phyloP scores from a whole-genome alignment of 2,113 vertebrate species.

The Thoracochromis brauschi region DNA sequence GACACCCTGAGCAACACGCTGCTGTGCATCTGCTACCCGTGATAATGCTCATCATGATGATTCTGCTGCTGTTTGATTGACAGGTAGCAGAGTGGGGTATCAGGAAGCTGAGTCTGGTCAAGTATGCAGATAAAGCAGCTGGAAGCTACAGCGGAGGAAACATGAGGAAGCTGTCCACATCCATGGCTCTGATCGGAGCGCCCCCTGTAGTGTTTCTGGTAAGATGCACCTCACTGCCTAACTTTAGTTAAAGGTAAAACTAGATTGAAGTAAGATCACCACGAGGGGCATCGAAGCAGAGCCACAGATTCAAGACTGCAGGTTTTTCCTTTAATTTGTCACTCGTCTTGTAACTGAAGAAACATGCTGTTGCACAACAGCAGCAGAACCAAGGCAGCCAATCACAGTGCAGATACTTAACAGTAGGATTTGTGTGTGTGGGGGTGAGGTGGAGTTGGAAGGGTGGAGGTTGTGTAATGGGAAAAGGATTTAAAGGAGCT shows the following conservation, averaged over 20 bases:
- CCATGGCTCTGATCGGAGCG: constrained; percentile 90
- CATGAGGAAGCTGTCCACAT: constrained; percentile 94
- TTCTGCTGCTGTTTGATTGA: neutral
- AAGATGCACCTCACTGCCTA: neutral
- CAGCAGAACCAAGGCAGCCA: neutral
- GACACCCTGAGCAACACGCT: neutral
- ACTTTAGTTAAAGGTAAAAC: neutral
- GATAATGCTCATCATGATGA: neutral
- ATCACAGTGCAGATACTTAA: neutral
- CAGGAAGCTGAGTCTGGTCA: constrained; percentile 87
- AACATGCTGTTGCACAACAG: neutral
- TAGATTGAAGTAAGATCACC: neutral
- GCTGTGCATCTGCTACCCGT: neutral
- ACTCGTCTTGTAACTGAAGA: neutral
- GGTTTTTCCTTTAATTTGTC: neutral
- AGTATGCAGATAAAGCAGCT: constrained; percentile 87
- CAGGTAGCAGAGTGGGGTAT: constrained; percentile 94
- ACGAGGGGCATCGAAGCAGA: neutral
- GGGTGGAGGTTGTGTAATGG: neutral
- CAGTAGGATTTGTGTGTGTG: neutral
- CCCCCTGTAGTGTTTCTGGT: constrained; percentile 97
- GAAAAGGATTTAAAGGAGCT: neutral
- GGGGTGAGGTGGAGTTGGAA: neutral
- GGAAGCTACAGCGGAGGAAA: constrained; percentile 96
- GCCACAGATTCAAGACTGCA: neutral